Conservation (phyloP, 2,113 vertebrate genomes). For the Nesospiza acunhae region DNA sequence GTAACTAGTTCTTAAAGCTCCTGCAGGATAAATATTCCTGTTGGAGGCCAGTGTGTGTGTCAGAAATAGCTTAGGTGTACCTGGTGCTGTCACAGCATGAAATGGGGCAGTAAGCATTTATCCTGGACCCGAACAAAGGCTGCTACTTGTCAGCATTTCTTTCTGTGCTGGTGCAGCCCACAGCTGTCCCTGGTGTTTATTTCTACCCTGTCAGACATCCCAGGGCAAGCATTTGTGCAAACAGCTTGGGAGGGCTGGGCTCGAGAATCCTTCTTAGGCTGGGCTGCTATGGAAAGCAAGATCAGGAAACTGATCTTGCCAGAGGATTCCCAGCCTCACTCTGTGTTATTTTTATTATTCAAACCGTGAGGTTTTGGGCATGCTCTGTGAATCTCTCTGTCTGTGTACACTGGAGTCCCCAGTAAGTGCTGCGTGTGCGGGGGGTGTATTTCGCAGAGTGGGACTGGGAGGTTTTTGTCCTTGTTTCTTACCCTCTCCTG, state of each 20-base stretch:
- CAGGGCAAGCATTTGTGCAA: not conserved
- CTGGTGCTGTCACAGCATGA: not conserved
- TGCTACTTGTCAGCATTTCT: not conserved
- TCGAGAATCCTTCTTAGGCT: not conserved
- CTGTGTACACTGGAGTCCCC: not conserved
- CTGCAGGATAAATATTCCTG: not conserved
- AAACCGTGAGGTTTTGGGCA: not conserved
- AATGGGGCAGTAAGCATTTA: not conserved
- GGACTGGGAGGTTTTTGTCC: not conserved
- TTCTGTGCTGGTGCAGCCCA: not conserved
- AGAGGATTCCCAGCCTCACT: fast-evolving
- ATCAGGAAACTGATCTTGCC: not conserved
- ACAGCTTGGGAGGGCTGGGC: not conserved
- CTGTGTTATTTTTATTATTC: not conserved
- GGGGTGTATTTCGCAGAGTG: not conserved
- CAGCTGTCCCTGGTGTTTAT: not conserved
- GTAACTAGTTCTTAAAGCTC: not conserved
- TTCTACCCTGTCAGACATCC: not conserved
- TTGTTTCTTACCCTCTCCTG: not conserved
- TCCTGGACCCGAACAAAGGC: not conserved
- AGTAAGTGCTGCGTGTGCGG: fast-evolving
- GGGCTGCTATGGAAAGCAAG: not conserved
- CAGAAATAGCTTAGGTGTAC: not conserved
- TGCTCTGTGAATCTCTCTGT: not conserved
- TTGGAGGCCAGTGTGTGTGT: not conserved